phyloP scores from a whole-genome alignment of 2,888 invertebrate genomes.

The Ariolimax columbianus region DNA sequence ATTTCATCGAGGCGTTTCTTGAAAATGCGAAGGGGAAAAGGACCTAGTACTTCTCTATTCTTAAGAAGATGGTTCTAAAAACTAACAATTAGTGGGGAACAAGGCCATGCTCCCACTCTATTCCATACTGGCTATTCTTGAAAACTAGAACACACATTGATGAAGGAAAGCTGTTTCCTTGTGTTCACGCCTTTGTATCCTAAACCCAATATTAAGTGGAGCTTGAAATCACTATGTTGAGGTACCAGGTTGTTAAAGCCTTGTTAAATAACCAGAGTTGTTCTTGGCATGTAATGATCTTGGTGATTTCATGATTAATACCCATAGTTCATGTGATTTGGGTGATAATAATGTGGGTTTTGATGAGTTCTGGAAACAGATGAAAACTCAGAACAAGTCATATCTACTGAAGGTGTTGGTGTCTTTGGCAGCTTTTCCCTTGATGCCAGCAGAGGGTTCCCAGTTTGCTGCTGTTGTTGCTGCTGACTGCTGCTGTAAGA shows the following conservation, averaged over 20 bases:
- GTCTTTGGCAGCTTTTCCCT: conserved; percentile 67
- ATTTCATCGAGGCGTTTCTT: too few relatives aligned
- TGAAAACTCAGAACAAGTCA: conserved; percentile 71
- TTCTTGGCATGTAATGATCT: not conserved
- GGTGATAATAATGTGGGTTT: conserved; percentile 57
- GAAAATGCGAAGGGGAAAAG: too few relatives aligned
- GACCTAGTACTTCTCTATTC: too few relatives aligned
- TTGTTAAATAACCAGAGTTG: not conserved
- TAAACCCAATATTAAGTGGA: not conserved
- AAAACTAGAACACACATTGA: not conserved
- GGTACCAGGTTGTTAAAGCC: not conserved
- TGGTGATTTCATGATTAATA: conserved; percentile 25
- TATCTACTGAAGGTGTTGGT: conserved; percentile 66
- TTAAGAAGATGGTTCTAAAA: too few relatives aligned
- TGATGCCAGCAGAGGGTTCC: conserved; percentile 56
- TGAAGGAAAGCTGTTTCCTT: not conserved
- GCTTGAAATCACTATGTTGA: not conserved
- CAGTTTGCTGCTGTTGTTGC: conserved; percentile 58
- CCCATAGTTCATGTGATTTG: conserved; percentile 46
- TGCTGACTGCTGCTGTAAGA: conserved; percentile 48
- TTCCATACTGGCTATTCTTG: not conserved
- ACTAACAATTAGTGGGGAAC: too few relatives aligned
- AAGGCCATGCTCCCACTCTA: too few relatives aligned
- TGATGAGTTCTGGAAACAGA: conserved; percentile 71
- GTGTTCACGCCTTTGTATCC: not conserved